phyloP scores from a whole-genome alignment of 1,140 invertebrate species.

The Dendroctonus ponderosae region DNA sequence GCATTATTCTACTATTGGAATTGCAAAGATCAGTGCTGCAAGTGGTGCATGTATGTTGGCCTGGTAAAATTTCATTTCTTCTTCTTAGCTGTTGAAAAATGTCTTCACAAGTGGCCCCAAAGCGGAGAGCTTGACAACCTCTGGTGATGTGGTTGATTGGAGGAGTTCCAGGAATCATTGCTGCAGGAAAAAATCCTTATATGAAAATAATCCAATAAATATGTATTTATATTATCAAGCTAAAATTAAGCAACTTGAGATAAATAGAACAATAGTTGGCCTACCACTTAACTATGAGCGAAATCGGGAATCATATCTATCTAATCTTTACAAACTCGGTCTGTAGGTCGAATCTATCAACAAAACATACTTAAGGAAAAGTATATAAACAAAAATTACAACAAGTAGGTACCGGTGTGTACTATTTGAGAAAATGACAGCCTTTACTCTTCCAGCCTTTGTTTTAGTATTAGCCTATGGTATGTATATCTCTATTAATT shows the following conservation, averaged over 20 bases:
- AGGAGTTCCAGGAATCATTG: conserved; percentile 34
- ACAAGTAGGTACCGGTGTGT: too few species aligned
- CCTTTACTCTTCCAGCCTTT: too few species aligned
- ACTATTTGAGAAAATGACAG: too few species aligned
- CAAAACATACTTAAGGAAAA: too few species aligned
- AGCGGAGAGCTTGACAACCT: conserved; percentile 39
- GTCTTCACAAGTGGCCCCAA: conserved; percentile 42
- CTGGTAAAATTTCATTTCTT: conserved; percentile 35
- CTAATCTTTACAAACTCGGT: neutral
- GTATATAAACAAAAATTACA: too few species aligned
- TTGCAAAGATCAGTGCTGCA: conserved; percentile 42
- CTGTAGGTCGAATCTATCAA: too few species aligned
- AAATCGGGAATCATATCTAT: neutral
- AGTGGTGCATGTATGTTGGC: conserved; percentile 41
- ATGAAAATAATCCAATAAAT: neutral
- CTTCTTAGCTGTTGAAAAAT: conserved; percentile 40
- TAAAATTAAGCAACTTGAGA: neutral
- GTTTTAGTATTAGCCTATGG: too few species aligned
- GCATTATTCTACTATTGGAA: conserved; percentile 6
- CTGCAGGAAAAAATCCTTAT: conserved; percentile 19
- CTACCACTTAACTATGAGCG: neutral
- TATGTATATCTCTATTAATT: too few species aligned
- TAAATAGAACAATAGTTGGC: neutral
- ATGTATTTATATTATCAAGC: neutral
- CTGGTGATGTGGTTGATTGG: conserved; percentile 35